phyloP scores from a whole-genome alignment of 1,140 invertebrate species.

The Drosophila trapezifrons region DNA sequence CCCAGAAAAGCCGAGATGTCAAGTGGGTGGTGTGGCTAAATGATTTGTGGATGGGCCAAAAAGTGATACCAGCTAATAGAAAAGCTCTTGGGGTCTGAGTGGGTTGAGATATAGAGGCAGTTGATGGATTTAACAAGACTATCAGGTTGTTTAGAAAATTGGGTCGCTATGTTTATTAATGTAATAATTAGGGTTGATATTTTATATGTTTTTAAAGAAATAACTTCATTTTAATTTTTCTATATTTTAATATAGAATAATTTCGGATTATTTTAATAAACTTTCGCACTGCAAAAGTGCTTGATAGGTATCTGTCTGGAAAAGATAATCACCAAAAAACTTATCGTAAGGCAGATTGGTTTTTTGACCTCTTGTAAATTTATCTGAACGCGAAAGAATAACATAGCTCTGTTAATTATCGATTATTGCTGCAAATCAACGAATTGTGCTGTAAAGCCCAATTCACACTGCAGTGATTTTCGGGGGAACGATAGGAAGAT shows the following conservation, averaged over 20 bases:
- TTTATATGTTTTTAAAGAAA: neutral
- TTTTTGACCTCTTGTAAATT: too few species aligned
- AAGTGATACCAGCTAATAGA: conserved; percentile 43
- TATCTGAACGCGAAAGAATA: too few species aligned
- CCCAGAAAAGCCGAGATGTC: conserved; percentile 45
- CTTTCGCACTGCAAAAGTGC: too few species aligned
- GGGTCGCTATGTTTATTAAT: neutral
- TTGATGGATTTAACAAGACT: conserved; percentile 11
- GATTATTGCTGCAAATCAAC: too few species aligned
- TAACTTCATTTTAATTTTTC: neutral
- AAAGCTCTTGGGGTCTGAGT: conserved; percentile 30
- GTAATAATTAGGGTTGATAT: neutral
- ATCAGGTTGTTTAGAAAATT: conserved; percentile 21
- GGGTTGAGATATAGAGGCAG: conserved; percentile 1
- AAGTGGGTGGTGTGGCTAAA: conserved; percentile 43
- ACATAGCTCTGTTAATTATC: too few species aligned
- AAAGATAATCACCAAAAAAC: too few species aligned
- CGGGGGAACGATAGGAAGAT: too few species aligned
- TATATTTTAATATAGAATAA: neutral
- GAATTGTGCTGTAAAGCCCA: too few species aligned
- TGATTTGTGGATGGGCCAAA: conserved; percentile 26
- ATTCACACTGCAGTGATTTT: too few species aligned
- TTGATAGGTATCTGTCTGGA: too few species aligned
- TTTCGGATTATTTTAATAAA: neutral
- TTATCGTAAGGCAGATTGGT: too few species aligned